Evolutionary conservation across 1,140 invertebrate genomes (phyloP).

Genomic region (Megalopta genalis): DNA sequence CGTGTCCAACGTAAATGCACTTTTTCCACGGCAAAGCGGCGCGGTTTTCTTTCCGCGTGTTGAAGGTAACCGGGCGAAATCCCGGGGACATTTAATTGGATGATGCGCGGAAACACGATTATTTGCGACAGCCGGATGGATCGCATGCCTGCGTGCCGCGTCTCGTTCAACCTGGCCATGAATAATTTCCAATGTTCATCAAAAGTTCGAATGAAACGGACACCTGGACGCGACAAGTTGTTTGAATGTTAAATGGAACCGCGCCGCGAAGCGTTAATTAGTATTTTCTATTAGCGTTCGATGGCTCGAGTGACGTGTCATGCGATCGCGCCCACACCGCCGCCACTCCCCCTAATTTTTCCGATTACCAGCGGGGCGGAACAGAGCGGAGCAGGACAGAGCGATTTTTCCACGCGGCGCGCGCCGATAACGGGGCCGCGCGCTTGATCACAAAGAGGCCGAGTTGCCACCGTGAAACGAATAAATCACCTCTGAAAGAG

Average conservation of each 20-base stretch:
- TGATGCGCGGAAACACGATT: slow-evolving; percentile 2
- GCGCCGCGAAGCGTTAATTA: slow-evolving; percentile 34
- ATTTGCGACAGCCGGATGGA: slow-evolving; percentile 20
- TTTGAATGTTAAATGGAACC: slow-evolving; percentile 34
- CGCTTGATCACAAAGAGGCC: background rate
- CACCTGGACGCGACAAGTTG: slow-evolving; percentile 9
- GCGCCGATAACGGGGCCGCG: background rate
- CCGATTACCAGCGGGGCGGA: background rate
- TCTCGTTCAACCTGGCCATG: slow-evolving; percentile 26
- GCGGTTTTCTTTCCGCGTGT: background rate
- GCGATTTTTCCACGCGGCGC: background rate
- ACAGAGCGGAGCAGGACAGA: too few relatives aligned
- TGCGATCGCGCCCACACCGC: background rate
- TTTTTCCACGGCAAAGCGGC: background rate
- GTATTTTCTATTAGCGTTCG: slow-evolving; percentile 38
- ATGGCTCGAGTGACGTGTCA: background rate
- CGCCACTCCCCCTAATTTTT: slow-evolving; percentile 20
- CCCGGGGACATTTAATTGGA: background rate
- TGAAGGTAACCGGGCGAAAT: background rate
- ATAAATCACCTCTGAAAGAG: slow-evolving; percentile 32
- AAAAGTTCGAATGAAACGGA: slow-evolving; percentile 46
- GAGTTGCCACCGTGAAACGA: background rate
- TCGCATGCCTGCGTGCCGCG: background rate
- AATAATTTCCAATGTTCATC: slow-evolving; percentile 47
- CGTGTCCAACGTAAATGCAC: too few relatives aligned